Conservation (phyloP, 2,113 vertebrate species). For the Aplodontia rufa region DNA sequence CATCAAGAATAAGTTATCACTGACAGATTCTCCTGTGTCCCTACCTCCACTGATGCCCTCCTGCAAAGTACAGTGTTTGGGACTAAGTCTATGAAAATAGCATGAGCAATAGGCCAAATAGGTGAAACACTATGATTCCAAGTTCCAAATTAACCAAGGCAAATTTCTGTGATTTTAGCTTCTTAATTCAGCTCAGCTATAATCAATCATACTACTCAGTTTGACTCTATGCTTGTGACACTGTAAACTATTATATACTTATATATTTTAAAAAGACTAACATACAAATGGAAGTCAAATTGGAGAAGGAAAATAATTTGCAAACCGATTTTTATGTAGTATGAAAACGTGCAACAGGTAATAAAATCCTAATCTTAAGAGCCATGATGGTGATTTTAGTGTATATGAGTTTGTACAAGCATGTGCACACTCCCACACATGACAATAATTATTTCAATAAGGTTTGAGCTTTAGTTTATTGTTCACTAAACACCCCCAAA, state of each 20-base stretch:
- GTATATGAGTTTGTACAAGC: not conserved
- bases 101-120: not conserved
- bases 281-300: not conserved
- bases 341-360: not conserved
- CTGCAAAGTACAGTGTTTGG: not conserved
- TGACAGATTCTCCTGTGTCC: rapidly evolving
- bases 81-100: not conserved
- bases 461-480: not conserved
- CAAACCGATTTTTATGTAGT: not conserved
- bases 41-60: not conserved
- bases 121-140: not conserved
- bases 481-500: not conserved
- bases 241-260: not conserved
- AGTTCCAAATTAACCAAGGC: not conserved
- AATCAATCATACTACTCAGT: not conserved
- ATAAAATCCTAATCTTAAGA: not conserved
- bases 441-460: not conserved
- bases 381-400: not conserved
- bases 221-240: not conserved
- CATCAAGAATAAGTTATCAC: not conserved
- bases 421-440: not conserved
- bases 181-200: not conserved
- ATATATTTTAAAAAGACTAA: not conserved
- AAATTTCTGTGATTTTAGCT: not conserved
- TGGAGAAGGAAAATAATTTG: not conserved